Evolutionary conservation across 2,888 invertebrate species (phyloP), one percentile per base, ranked within the genome.

Genomic region (Drosophila conformis): DNA sequence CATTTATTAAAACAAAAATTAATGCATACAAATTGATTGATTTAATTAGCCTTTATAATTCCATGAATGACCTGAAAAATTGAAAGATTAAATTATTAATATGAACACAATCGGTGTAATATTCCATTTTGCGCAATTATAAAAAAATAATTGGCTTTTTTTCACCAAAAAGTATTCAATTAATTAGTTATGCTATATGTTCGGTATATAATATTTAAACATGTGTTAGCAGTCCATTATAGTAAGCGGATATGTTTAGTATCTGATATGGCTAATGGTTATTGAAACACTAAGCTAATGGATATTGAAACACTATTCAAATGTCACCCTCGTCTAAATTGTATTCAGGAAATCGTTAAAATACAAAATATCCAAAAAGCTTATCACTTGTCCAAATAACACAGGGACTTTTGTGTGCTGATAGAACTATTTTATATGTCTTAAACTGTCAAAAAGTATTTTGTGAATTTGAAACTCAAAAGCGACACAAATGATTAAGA

Each of bases 11-110:
- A 33, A 27, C 8, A n/a, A 3, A 15, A 53, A 52, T 58, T 56
- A 58, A 58, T 62, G 27, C 38, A 53, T 49, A 25, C 36, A 18
- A 31, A 27, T 31, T 35, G 49, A 62, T 69, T 62, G 53, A 54
- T 76, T 59, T 38, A 73, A 76, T 68, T 62, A 42, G 25, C 27
- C 42, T 54, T 67, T 49, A 52, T 42, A 29, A 25, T 58, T 31
- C 36, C 27, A 18, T 29, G 29, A 56, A 40, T 29, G 42, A 10
- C 33, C 31, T n/a, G 31, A 4, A 46, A 18, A 61, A 51, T 60
- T n/a, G 3, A 1, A 25, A 40, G 4, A 31, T 31, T 4, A 3
- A 31, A 18, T 31, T 18, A 15, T 42, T 31, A 21, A 15, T 15
- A 13, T 31, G 15, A 3, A 0, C 15, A 31, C 31, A 51, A 31